A percentile compares a stretch with the other conserved stretches of the same genome.
Evolutionary conservation across 2,113 vertebrate genomes (phyloP).

Genomic region (Scophthalmus maximus): DNA sequence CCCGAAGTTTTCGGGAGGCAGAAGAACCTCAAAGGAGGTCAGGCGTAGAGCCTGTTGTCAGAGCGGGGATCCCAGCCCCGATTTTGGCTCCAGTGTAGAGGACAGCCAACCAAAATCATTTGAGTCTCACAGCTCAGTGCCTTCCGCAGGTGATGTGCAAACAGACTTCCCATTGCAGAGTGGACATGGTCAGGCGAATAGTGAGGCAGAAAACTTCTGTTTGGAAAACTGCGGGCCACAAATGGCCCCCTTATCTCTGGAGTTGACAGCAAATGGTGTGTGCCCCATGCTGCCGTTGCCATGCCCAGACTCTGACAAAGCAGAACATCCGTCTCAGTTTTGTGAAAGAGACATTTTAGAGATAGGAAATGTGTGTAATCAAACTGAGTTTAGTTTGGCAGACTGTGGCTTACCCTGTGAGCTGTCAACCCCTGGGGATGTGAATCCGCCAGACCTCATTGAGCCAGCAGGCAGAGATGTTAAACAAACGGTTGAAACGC

Average conservation of each 20-base stretch:
- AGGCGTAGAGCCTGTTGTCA: slow-evolving; percentile 73
- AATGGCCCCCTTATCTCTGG: slow-evolving; percentile 78
- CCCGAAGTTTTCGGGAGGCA: slow-evolving; percentile 87
- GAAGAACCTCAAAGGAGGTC: slow-evolving; percentile 72
- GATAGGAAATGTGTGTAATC: slow-evolving; percentile 60
- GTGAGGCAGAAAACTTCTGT: slow-evolving; percentile 84
- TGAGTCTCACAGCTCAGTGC: slow-evolving; percentile 69
- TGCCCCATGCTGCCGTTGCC: slow-evolving; percentile 79
- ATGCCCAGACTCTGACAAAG: slow-evolving; percentile 60
- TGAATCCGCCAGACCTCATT: slow-evolving; percentile 49
- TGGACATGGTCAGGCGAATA: slow-evolving; percentile 84
- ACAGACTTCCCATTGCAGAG: slow-evolving; percentile 80
- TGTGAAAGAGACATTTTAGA: slow-evolving; percentile 73
- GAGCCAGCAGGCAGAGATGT: slow-evolving; percentile 45
- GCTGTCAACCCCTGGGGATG: slow-evolving; percentile 51
- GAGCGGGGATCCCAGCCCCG: slow-evolving; percentile 21
- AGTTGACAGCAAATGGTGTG: slow-evolving; percentile 56
- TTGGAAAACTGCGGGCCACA: slow-evolving; percentile 82
- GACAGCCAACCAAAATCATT: slow-evolving; percentile 66
- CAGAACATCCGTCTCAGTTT: slow-evolving; percentile 54
- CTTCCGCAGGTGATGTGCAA: slow-evolving; percentile 72
- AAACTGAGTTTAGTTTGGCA: slow-evolving; percentile 63
- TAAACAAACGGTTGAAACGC: slow-evolving; percentile 72
- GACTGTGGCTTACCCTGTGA: slow-evolving; percentile 63
- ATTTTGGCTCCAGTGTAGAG: slow-evolving; percentile 22